These are phyloP conservation scores for Otus sunia DNA, from an alignment of 2,113 vertebrate genomes.

Conservation along the genomic window DNA sequence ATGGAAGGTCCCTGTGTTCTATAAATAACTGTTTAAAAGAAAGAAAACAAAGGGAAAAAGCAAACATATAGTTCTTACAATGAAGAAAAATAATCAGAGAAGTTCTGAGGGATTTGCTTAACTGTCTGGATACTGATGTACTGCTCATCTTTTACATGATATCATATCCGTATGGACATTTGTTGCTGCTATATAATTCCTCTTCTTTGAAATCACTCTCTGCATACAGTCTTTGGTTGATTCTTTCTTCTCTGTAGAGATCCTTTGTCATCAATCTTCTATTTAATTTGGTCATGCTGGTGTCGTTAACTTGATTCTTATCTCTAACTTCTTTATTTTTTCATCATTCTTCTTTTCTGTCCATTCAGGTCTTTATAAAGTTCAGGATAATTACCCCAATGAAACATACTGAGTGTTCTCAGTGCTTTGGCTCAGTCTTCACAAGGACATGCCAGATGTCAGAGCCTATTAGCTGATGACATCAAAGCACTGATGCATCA, in stretches of 20 bases:
- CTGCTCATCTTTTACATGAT: background rate
- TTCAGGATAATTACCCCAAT: background rate
- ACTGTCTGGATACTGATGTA: background rate
- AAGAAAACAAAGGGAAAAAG: background rate
- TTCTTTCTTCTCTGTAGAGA: background rate
- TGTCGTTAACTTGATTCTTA: background rate
- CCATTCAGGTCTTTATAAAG: background rate
- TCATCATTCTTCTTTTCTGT: background rate
- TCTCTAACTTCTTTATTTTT: background rate
- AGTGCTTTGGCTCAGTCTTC: background rate
- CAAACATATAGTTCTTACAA: background rate
- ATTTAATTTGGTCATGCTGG: background rate
- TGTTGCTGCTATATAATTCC: background rate
- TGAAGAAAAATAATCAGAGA: background rate
- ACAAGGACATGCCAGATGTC: accelerated
- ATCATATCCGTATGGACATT: background rate
- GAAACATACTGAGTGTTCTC: background rate
- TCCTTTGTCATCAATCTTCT: background rate
- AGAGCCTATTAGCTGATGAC: too few species aligned
- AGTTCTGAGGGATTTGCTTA: background rate
- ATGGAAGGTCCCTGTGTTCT: background rate
- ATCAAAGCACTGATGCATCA: background rate
- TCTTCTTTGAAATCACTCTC: background rate
- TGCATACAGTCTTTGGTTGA: accelerated
- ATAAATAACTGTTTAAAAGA: background rate